These are phyloP conservation scores for Epicampocera succincta DNA, from an alignment of 2,888 invertebrate species.

Conservation along the genomic window DNA sequence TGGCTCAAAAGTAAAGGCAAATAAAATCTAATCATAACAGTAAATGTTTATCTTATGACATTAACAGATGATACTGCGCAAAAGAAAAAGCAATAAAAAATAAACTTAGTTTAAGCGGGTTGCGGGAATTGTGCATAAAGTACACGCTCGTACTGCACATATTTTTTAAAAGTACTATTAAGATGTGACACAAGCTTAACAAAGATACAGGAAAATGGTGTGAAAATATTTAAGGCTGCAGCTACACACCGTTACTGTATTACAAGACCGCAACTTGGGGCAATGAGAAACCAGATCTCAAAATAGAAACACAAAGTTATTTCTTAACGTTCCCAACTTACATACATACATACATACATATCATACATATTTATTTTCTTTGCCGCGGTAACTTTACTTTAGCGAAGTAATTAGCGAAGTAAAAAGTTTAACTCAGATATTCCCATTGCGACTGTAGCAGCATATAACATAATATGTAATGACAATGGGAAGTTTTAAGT, in stretches of 20 bases:
- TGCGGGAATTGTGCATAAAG: slow-evolving; percentile 41
- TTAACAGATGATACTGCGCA: slow-evolving; percentile 37
- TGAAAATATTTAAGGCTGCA: slow-evolving; percentile 57
- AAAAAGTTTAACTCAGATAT: slow-evolving; percentile 17
- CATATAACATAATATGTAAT: slow-evolving; percentile 53
- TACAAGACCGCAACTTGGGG: slow-evolving; percentile 54
- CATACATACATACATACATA: not conserved
- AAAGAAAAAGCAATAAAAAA: not conserved
- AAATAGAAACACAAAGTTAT: slow-evolving; percentile 14
- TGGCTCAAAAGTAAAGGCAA: slow-evolving; percentile 16
- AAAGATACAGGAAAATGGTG: slow-evolving; percentile 44
- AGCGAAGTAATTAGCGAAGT: slow-evolving; percentile 52
- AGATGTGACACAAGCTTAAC: slow-evolving; percentile 55
- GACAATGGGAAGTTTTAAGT: slow-evolving; percentile 47
- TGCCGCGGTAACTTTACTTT: slow-evolving; percentile 37
- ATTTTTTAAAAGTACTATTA: slow-evolving; percentile 48
- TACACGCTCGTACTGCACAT: slow-evolving; percentile 21
- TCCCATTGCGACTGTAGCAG: slow-evolving; percentile 31
- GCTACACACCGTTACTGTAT: slow-evolving; percentile 57
- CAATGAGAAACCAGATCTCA: slow-evolving; percentile 7
- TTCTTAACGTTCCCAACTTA: slow-evolving; percentile 48
- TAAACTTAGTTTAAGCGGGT: slow-evolving; percentile 51
- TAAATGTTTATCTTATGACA: slow-evolving; percentile 30
- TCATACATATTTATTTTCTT: too few relatives aligned
- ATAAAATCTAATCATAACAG: slow-evolving; percentile 20